These are phyloP conservation scores for Psilanteris sp. DNA, from an alignment of 1,140 invertebrate species.

Conservation along the genomic window DNA sequence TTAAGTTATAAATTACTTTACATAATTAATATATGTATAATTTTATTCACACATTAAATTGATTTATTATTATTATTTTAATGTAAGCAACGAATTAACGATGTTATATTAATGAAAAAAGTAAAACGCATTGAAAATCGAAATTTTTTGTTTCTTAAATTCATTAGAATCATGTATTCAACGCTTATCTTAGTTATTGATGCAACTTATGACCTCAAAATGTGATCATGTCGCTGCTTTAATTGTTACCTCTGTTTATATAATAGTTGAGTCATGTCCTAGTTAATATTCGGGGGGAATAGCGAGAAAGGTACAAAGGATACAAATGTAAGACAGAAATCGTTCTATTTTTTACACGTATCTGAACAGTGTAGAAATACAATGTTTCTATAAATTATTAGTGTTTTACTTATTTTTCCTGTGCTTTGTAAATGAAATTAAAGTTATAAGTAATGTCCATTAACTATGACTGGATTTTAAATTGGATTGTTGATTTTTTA, in stretches of 20 bases:
- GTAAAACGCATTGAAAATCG: too few relatives aligned
- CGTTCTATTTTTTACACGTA: conserved; percentile 52
- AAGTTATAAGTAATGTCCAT: not conserved
- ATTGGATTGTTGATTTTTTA: conserved; percentile 31
- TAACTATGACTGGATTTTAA: conserved; percentile 17
- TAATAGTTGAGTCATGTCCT: conserved; percentile 54
- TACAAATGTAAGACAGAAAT: conserved; percentile 27
- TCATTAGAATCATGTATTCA: too few relatives aligned
- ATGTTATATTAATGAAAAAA: too few relatives aligned
- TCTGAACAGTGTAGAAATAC: conserved; percentile 41
- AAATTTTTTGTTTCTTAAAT: too few relatives aligned
- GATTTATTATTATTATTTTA: too few relatives aligned
- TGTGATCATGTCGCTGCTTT: conserved; percentile 38
- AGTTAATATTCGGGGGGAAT: conserved; percentile 40
- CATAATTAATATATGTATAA: too few relatives aligned
- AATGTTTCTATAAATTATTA: conserved; percentile 34
- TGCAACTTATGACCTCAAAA: conserved; percentile 31
- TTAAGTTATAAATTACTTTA: too few relatives aligned
- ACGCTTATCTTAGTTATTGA: conserved; percentile 27
- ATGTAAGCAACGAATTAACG: too few relatives aligned
- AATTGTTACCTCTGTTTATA: conserved; percentile 45
- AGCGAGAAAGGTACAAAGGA: conserved; percentile 45
- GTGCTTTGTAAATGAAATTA: not conserved
- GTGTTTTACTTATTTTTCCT: conserved; percentile 7
- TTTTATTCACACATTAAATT: too few relatives aligned